A percentile compares a stretch with the other conserved stretches of the same genome.
Evolutionary conservation across 1,140 invertebrate genomes (phyloP).

Genomic region (Oedothorax gibbosus): DNA sequence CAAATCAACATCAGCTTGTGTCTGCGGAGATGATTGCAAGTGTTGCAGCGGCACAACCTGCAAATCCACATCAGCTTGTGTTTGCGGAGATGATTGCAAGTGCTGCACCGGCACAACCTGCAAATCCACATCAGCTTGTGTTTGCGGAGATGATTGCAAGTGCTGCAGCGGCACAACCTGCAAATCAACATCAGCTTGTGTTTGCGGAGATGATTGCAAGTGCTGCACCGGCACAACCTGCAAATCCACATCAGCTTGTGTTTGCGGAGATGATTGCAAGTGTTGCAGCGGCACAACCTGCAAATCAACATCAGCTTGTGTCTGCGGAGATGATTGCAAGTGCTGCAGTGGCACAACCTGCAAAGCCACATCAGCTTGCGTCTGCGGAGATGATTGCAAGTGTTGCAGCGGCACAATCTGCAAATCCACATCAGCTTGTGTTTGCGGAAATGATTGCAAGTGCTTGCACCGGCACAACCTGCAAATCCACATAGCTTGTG

Average conservation of each 20-base stretch:
- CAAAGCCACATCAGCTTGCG: neutral
- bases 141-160: neutral
- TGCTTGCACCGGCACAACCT: neutral
- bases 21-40: neutral
- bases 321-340: neutral
- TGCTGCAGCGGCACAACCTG: neutral
- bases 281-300: neutral
- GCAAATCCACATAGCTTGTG: neutral
- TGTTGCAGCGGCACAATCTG: neutral
- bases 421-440: neutral
- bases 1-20: neutral
- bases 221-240: neutral
- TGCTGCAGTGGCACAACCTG: neutral
- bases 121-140: neutral
- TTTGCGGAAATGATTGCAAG: neutral
- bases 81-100: neutral
- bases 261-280: neutral
- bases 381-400: neutral
- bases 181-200: neutral
- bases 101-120: neutral
- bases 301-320: neutral
- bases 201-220: neutral
- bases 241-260: neutral
- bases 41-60: neutral
- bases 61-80: neutral